Evolutionary conservation across 2,888 invertebrate species (phyloP), one percentile per base, ranked within the genome.

Genomic region (Latheticus oryzae): DNA sequence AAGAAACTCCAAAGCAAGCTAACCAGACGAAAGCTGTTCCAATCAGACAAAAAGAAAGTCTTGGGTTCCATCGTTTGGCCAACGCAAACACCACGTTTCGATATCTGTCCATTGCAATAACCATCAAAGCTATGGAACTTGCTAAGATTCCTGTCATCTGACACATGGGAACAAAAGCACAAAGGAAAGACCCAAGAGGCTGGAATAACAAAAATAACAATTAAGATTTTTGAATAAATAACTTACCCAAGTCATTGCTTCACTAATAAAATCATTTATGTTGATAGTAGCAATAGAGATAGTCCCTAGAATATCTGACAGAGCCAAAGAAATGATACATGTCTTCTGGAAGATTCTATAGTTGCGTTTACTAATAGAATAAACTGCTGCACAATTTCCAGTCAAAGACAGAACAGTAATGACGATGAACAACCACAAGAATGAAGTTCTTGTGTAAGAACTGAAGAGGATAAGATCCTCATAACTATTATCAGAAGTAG

Each of bases 51-150:
- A 71, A 73, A 15, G 67, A 61, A 5, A 67, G 64, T 35, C 66
- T 70, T 0, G 83, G 83, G 64, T 82, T 78, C 82, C 82, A 83
- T 60, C 73, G 66, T 30, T 71, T 74, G 26, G 72, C 73, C 8
- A 78, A 68, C 0, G 79, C 77, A 26, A 77, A 74, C 45, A 80
- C 79, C 1, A 82, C 78, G 28, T 80, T 81, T 69, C 78, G 74
- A 62, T 84, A 85, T 40, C 85, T 77, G 67, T 85, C 84, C 40
- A 84, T 59, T 1, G 85, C 84, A 11, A 85, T 82, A 8, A 79
- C 78, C 5, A 83, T 78, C 13, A 85, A 71, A 1, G 82, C 80
- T 38, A 82, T 69, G 7, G 84, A 83, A 63, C 83, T 83, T 1
- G 78, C 80, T 23, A 84, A 65, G 24, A 83, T 77, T 1, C 83